Percentiles rank a stretch among this genome's conserved stretches.
Conservation (phyloP, 2,888 invertebrate genomes). For the Mythimna pallens region DNA sequence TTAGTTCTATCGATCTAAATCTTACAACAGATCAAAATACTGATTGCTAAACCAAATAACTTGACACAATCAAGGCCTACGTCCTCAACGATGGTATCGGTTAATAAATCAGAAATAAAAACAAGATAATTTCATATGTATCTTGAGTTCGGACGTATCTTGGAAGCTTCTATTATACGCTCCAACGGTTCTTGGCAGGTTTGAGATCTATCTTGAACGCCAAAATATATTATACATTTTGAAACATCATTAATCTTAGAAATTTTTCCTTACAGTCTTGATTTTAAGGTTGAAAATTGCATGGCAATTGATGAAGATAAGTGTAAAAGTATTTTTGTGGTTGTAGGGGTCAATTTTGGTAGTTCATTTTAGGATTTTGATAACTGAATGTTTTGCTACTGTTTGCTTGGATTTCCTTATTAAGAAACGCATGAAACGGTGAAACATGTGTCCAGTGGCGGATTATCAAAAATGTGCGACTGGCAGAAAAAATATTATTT, state of each 20-base stretch:
- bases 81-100: constrained; percentile 22
- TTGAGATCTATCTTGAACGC: constrained; percentile 65
- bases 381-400: constrained; percentile 70
- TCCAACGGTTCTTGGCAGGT: constrained; percentile 73
- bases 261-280: not conserved
- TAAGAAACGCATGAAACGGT: constrained; percentile 27
- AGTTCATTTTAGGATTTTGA: constrained; percentile 68
- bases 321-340: constrained; percentile 22
- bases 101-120: constrained; percentile 48
- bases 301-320: constrained; percentile 2
- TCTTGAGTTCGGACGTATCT: constrained; percentile 73
- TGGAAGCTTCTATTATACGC: constrained; percentile 79
- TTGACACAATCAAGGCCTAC: constrained; percentile 30
- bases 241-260: constrained; percentile 18
- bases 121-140: constrained; percentile 47
- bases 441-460: not conserved
- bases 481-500: no score
- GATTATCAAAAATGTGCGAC: no score
- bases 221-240: constrained; percentile 31
- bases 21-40: constrained; percentile 5
- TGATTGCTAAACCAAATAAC: constrained; percentile 21
- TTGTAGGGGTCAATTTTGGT: constrained; percentile 69
- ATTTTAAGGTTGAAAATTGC: constrained; percentile 29
- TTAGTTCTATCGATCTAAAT: not conserved
- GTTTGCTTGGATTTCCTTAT: constrained; percentile 58